phyloP scores from a whole-genome alignment of 1,140 invertebrate species.

The Macrocentrus cingulum region DNA sequence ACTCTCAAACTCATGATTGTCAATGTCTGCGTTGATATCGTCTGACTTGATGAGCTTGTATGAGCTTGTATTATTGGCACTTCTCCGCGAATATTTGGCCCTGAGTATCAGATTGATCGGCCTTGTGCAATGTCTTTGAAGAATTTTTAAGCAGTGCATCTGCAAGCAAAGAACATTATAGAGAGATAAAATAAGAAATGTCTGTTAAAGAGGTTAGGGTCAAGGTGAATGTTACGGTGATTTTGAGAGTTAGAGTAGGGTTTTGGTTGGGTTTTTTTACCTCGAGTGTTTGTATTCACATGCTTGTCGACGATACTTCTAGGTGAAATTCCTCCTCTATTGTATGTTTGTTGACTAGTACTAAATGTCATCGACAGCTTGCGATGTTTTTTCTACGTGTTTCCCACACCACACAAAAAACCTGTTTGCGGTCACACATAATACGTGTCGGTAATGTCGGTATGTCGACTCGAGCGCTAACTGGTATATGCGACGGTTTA shows the following conservation, averaged over 20 bases:
- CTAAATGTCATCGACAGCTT: no score
- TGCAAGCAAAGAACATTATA: constrained; percentile 38
- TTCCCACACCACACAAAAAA: no score
- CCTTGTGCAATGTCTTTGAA: constrained; percentile 36
- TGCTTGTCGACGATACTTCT: background rate
- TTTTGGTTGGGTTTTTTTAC: background rate
- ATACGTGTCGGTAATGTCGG: no score
- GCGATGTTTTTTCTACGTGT: no score
- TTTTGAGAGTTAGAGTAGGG: background rate
- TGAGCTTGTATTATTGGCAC: constrained; percentile 43
- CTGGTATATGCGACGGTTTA: no score
- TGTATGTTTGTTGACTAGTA: no score
- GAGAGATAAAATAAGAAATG: background rate
- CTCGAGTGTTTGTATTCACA: background rate
- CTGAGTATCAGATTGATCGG: constrained; percentile 38
- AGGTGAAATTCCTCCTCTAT: no score
- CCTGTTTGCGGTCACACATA: no score
- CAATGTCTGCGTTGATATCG: constrained; percentile 31
- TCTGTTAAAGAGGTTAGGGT: background rate
- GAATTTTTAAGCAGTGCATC: constrained; percentile 52
- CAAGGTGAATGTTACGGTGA: background rate
- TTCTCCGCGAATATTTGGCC: constrained; percentile 47
- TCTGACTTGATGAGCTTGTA: constrained; percentile 46
- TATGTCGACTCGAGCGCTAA: no score
- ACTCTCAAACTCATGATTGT: constrained; percentile 35